Percentiles rank a stretch among this genome's conserved stretches.
Evolutionary conservation across 2,888 invertebrate species (phyloP).

Genomic region (Eustalomyia histrio): DNA sequence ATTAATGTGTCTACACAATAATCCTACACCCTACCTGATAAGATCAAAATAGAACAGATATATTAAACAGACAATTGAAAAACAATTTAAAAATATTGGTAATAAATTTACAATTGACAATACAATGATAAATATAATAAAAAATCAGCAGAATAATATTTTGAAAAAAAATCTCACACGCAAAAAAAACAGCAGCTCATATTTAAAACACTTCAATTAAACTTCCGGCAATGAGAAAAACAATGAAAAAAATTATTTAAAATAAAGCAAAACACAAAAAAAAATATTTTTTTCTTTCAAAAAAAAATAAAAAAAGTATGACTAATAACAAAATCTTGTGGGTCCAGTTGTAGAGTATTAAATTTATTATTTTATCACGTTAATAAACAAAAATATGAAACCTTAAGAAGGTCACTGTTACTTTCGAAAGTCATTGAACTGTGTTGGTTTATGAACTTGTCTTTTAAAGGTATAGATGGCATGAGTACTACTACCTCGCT

Average conservation of each 20-base stretch:
- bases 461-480: not conserved
- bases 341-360: conserved; percentile 25
- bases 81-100: no score
- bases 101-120: no score
- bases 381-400: conserved; percentile 31
- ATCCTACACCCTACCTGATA: no score
- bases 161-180: no score
- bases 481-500: not conserved
- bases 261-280: not conserved
- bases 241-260: not conserved
- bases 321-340: conserved; percentile 18
- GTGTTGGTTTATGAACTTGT: conserved; percentile 12
- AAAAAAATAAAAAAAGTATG: conserved; percentile 26
- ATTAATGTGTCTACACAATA: no score
- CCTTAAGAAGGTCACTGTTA: conserved; percentile 59
- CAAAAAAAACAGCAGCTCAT: not conserved
- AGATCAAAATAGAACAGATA: no score
- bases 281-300: no score
- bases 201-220: conserved; percentile 25
- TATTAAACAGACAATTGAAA: no score
- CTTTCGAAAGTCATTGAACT: conserved; percentile 56
- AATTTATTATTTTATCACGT: conserved; percentile 8
- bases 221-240: conserved; percentile 40
- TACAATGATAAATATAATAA: no score
- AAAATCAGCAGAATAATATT: no score